Evolutionary conservation across 2,113 vertebrate genomes (phyloP).

Genomic region (Pithys albifrons): DNA sequence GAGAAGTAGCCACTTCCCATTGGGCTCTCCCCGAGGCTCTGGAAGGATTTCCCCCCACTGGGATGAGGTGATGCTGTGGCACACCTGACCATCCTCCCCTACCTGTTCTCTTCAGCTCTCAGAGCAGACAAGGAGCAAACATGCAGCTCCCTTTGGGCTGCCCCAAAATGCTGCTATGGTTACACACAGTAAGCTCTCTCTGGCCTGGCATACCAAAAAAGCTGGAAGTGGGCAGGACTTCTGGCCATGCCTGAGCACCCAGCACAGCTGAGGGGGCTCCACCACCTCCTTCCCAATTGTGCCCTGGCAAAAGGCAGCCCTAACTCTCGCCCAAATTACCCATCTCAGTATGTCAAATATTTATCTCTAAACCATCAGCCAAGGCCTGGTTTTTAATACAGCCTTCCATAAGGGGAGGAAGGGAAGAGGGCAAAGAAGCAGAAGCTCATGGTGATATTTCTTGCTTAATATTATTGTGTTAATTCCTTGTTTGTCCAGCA

Average conservation of each 20-base stretch:
- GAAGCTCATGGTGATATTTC: slow-evolving; percentile 27
- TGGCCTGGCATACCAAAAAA: background rate
- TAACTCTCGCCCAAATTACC: fast-evolving
- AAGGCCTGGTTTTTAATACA: background rate
- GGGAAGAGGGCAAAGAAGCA: slow-evolving; percentile 14
- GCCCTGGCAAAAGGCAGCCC: background rate
- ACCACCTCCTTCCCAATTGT: background rate
- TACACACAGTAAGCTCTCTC: background rate
- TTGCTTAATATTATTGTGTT: slow-evolving; percentile 35
- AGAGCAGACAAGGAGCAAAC: background rate
- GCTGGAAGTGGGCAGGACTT: background rate
- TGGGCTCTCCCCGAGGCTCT: background rate
- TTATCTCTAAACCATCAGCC: background rate
- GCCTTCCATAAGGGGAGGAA: background rate
- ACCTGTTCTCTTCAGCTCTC: fast-evolving
- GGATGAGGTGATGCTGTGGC: background rate
- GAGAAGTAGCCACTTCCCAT: background rate
- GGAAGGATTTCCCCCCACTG: background rate
- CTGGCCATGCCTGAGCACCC: background rate
- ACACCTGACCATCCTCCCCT: background rate
- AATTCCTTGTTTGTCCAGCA: slow-evolving; percentile 49
- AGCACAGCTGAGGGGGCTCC: background rate
- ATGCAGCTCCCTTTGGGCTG: background rate
- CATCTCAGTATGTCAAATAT: background rate
- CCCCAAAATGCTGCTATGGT: background rate